Evolutionary conservation across 2,888 invertebrate species (phyloP).

Genomic region (Calliphora vomitoria): DNA sequence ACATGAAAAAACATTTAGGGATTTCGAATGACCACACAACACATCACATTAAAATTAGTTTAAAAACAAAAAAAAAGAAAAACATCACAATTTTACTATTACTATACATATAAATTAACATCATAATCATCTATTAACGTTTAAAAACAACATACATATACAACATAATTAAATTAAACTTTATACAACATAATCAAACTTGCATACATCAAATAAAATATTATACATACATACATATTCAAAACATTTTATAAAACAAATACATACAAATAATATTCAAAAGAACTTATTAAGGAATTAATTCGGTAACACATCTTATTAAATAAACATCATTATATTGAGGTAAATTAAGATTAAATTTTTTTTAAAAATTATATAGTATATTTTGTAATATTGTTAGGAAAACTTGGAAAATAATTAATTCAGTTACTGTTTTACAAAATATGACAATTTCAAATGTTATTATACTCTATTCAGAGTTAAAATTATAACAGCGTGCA

Average conservation of each 20-base stretch:
- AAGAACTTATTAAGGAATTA: background rate
- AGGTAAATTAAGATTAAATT: background rate
- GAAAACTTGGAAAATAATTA: too few species aligned
- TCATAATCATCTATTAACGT: conserved; percentile 9
- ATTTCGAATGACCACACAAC: conserved; percentile 47
- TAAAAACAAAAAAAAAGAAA: background rate
- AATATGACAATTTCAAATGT: too few species aligned
- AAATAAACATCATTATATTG: background rate
- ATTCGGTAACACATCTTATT: background rate
- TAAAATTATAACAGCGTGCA: too few species aligned
- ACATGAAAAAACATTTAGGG: conserved; percentile 31
- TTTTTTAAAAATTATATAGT: background rate
- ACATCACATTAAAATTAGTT: conserved; percentile 57
- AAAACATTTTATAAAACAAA: background rate
- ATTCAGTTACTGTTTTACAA: too few species aligned
- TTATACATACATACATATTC: conserved; percentile 7
- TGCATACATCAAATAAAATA: background rate
- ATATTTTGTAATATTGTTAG: background rate
- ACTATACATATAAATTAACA: conserved; percentile 5
- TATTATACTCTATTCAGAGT: too few species aligned
- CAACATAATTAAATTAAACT: conserved; percentile 12
- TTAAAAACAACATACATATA: conserved; percentile 1
- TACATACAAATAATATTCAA: background rate
- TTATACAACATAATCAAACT: conserved; percentile 44
- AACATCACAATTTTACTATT: conserved; percentile 50